Percentiles rank a stretch among this genome's conserved stretches.
Conservation (phyloP, 2,888 invertebrate species). For the Rotaria macrura region DNA sequence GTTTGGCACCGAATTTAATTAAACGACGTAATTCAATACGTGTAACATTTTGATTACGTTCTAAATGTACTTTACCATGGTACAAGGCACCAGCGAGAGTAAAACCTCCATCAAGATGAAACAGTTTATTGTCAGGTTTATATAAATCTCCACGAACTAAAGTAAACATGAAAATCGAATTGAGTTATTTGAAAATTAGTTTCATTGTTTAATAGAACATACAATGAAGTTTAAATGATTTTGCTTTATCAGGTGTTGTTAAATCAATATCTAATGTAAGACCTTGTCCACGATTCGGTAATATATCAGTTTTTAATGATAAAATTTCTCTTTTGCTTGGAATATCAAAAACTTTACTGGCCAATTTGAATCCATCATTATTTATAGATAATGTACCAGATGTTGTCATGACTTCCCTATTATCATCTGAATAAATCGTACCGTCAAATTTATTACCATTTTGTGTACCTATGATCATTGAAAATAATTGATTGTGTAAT, state of each 20-base stretch:
- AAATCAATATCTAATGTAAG: background rate
- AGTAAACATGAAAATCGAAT: background rate
- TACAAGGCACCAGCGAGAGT: background rate
- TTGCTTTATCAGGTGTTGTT: background rate
- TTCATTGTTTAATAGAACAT: background rate
- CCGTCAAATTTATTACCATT: background rate
- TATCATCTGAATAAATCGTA: background rate
- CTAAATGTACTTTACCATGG: background rate
- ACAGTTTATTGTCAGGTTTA: background rate
- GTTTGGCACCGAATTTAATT: background rate
- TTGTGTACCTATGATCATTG: background rate
- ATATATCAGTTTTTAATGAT: background rate
- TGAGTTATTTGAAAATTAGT: too few species aligned
- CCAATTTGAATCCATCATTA: constrained; percentile 12
- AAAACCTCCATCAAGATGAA: background rate
- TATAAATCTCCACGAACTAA: constrained; percentile 2
- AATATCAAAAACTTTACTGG: background rate
- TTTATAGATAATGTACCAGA: background rate
- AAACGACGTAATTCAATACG: background rate
- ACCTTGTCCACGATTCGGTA: background rate
- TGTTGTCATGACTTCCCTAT: background rate
- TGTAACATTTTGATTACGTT: background rate
- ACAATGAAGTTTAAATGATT: constrained; percentile 1
- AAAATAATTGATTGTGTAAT: too few species aligned
- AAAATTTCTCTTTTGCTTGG: background rate